Conservation (phyloP, 1,140 invertebrate genomes). For the Papilio aristodemus region DNA sequence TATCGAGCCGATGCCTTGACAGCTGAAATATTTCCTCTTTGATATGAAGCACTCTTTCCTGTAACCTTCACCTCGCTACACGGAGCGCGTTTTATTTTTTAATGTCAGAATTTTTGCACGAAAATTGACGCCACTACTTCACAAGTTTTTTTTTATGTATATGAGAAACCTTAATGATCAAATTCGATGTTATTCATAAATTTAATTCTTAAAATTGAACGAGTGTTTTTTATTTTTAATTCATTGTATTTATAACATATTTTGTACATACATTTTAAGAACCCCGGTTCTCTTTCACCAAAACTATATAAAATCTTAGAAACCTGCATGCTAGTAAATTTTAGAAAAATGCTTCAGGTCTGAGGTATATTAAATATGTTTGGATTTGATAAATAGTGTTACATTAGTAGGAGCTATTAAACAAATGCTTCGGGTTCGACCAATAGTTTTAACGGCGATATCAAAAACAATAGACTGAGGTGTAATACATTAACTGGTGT, state of each 20-base stretch:
- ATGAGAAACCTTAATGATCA: background rate
- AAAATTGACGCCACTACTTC: background rate
- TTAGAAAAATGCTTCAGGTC: too few relatives aligned
- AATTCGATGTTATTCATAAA: background rate
- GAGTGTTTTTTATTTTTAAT: too few relatives aligned
- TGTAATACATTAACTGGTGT: background rate
- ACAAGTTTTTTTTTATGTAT: background rate
- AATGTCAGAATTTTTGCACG: slow-evolving; percentile 1
- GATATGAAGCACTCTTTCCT: slow-evolving; percentile 12
- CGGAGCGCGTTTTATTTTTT: background rate
- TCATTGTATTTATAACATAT: too few relatives aligned
- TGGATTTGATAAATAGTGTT: background rate
- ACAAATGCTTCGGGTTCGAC: background rate
- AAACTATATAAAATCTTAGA: too few relatives aligned
- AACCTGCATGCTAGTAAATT: too few relatives aligned
- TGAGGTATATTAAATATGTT: too few relatives aligned
- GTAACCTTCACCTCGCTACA: slow-evolving; percentile 17
- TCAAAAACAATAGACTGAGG: background rate
- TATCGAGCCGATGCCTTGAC: background rate
- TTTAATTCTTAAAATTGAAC: background rate
- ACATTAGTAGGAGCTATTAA: background rate
- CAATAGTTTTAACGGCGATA: background rate
- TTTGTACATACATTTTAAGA: too few relatives aligned
- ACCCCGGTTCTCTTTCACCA: too few relatives aligned
- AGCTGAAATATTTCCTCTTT: background rate